Conservation (phyloP, 2,113 vertebrate species). For the Neogobius melanostomus region DNA sequence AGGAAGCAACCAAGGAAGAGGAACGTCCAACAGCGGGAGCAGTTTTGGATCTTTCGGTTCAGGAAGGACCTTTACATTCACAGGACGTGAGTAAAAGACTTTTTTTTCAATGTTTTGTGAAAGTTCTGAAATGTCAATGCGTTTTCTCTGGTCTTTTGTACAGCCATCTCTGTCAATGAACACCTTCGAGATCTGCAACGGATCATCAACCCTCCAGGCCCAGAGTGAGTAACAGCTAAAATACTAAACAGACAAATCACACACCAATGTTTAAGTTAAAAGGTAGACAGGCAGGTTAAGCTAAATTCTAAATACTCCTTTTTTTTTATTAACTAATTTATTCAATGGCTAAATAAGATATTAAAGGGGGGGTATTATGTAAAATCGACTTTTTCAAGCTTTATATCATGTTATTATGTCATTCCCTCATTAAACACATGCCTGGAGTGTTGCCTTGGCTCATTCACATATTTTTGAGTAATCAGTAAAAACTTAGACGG, state of each 20-base stretch:
- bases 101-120: neutral
- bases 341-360: too few species aligned
- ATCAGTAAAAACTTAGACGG: too few species aligned
- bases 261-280: too few species aligned
- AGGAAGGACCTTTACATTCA: conserved; percentile 27
- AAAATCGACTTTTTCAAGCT: too few species aligned
- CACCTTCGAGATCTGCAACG: conserved; percentile 64
- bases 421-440: too few species aligned
- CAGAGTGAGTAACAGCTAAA: conserved; percentile 53
- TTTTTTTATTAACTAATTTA: too few species aligned
- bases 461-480: too few species aligned
- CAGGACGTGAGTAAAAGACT: neutral
- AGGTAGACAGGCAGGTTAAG: too few species aligned
- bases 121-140: neutral
- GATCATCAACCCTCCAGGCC: conserved; percentile 35
- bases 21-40: conserved; percentile 35
- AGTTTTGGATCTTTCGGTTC: conserved; percentile 28
- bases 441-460: too few species aligned
- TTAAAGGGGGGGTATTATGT: too few species aligned
- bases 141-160: conserved; percentile 24
- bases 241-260: neutral
- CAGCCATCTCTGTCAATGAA: conserved; percentile 49
- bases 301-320: too few species aligned
- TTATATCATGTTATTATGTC: too few species aligned
- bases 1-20: conserved; percentile 44